Conservation (phyloP, 1,140 invertebrate genomes). For the Neuroterus valhalla region DNA sequence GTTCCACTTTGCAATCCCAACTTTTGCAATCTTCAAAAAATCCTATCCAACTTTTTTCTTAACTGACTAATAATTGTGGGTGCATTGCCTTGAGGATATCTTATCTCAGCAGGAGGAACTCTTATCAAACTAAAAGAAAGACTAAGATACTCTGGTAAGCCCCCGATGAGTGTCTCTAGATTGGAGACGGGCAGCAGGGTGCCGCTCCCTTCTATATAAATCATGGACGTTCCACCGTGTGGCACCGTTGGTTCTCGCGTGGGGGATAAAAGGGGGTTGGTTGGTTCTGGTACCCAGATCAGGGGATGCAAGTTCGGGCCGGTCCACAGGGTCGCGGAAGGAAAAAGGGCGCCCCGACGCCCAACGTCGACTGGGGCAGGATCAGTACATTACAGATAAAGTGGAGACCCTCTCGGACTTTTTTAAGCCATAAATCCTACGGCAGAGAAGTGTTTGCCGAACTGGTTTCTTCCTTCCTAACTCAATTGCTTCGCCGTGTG, state of each 20-base stretch:
- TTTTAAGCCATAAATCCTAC: conserved; percentile 74
- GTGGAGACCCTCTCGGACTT: conserved; percentile 72
- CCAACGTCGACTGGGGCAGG: conserved; percentile 67
- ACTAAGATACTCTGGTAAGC: conserved; percentile 10
- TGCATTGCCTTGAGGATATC: background rate
- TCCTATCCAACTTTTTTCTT: background rate
- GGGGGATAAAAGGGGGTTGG: conserved; percentile 42
- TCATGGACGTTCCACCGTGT: conserved; percentile 61
- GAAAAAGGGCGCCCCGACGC: conserved; percentile 47
- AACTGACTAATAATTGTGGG: background rate
- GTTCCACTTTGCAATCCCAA: background rate
- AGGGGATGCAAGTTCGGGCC: conserved; percentile 47
- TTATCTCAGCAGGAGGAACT: conserved; percentile 19
- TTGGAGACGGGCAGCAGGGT: conserved; percentile 36
- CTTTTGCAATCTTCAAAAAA: conserved; percentile 3
- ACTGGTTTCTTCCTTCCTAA: conserved; percentile 76
- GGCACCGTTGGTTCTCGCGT: conserved; percentile 57
- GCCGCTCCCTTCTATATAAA: conserved; percentile 60
- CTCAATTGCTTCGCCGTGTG: conserved; percentile 73
- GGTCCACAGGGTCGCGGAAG: conserved; percentile 47
- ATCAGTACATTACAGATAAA: conserved; percentile 76
- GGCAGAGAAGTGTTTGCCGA: conserved; percentile 73
- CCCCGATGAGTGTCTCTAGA: conserved; percentile 40
- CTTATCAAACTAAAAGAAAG: conserved; percentile 31
- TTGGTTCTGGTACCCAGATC: conserved; percentile 60